Conservation (phyloP, 2,113 vertebrate species). For the cat (Felis catus) region DNA sequence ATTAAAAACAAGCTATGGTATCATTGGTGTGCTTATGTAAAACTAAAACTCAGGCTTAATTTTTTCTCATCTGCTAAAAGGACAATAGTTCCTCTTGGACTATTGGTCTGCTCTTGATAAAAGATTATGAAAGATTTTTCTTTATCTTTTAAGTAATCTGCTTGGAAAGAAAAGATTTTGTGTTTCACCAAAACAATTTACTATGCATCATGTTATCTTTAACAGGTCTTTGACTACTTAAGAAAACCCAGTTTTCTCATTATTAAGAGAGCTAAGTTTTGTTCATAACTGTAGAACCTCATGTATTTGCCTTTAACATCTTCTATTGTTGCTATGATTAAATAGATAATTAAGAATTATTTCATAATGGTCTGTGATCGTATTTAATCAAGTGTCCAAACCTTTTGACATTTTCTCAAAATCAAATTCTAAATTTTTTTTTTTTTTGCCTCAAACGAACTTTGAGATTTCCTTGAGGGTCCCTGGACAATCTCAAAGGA, state of each 20-base stretch:
- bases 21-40: not conserved
- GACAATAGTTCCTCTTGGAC: not conserved
- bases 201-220: not conserved
- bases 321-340: not conserved
- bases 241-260: not conserved
- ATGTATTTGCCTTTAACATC: not conserved
- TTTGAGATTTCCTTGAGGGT: not conserved
- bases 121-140: not conserved
- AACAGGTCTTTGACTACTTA: not conserved
- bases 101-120: not conserved
- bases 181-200: not conserved
- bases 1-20: not conserved
- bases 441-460: not conserved
- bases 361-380: not conserved
- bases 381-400: not conserved
- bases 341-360: not conserved
- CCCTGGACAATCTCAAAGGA: not conserved
- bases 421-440: not conserved
- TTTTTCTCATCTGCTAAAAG: not conserved
- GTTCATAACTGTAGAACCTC: not conserved
- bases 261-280: not conserved
- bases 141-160: not conserved
- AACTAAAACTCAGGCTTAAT: not conserved
- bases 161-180: not conserved
- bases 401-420: not conserved